Base-by-base conservation (phyloP, 2,113 vertebrate species). In the Todiramphus saurophagus region DNA sequence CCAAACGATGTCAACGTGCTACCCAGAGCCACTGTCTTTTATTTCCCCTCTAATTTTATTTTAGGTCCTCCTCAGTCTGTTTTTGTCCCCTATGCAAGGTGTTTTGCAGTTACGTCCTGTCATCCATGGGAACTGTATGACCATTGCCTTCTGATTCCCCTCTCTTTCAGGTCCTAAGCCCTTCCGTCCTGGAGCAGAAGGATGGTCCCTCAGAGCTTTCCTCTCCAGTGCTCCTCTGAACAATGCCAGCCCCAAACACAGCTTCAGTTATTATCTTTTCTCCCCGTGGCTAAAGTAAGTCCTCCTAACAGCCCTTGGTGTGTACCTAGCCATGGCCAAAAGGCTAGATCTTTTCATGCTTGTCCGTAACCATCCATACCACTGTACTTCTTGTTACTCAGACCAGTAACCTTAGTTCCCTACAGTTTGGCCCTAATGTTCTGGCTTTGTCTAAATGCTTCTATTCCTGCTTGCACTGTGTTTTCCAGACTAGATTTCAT, bases 201-300 rank as follows among this genome's bases (percentile, higher is more conserved):
- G 33, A 23, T 87, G 59, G 59, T 83, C 67, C 53, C 28, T 83
- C 31, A 66, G 67, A 68, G 24, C 27, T 86, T 80, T 80, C 53
- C 9, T 85, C 35, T 80, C 41, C 0, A 0, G 10, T 13, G 20
- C 13, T 23, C 10, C 12, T 85, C 28, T 4, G 15, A 62, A 56
- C 0, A 1, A 50, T 51, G 28, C n/a, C 59, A 93, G 43, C 50
- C 79, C 23, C 63, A 83, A 83, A 86, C 16, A 43, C 9, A 86
- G 50, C 55, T 94, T 73, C 59, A 68, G 39, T 25, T 58, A 16
- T 21, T 58, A 21, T 10, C 28, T 81, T 4, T 70, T 83, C 55
- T 88, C 14, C 46, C 16, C 1, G 4, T 55, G 53, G 48, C 28
- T 48, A 58, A 60, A 64, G 25, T 58, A 67, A 90, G 39, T 64